Evolutionary conservation across 1,140 invertebrate species (phyloP).

Genomic region (Zophobas morio): DNA sequence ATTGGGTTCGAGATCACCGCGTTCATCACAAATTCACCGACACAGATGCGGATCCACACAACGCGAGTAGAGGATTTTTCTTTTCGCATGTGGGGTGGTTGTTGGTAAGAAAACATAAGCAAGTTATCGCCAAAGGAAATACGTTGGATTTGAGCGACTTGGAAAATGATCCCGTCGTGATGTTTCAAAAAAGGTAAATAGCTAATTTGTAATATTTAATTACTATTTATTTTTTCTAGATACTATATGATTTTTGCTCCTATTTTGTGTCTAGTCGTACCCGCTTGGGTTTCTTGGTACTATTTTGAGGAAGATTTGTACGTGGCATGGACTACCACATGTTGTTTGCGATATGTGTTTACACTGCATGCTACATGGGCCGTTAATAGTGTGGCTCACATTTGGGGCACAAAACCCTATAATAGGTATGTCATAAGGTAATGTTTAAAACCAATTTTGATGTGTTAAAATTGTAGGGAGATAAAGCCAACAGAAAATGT

Average conservation of each 20-base stretch:
- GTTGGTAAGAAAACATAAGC: constrained; percentile 83
- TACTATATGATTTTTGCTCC: constrained; percentile 26
- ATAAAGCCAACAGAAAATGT: constrained; percentile 84
- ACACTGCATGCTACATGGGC: constrained; percentile 87
- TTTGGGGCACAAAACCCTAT: constrained; percentile 77
- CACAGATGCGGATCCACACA: no score
- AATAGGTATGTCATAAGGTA: constrained; percentile 70
- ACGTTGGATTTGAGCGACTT: constrained; percentile 83
- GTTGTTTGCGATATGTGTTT: constrained; percentile 79
- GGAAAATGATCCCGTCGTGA: constrained; percentile 80
- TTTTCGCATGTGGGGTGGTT: constrained; percentile 80
- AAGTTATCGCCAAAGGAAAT: constrained; percentile 79
- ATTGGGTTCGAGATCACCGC: constrained; percentile 72
- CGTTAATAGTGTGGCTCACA: constrained; percentile 86
- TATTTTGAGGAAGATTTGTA: constrained; percentile 31
- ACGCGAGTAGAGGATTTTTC: no score
- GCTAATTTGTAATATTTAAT: not conserved
- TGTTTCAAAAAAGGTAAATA: constrained; percentile 78
- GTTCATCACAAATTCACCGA: no score
- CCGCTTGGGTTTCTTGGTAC: constrained; percentile 26
- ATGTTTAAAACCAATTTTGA: constrained; percentile 3
- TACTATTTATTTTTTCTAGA: constrained; percentile 7
- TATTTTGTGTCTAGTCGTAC: constrained; percentile 24
- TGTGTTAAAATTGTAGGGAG: constrained; percentile 66
- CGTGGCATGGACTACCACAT: constrained; percentile 56